Percentiles rank a stretch among this genome's conserved stretches.
Conservation (phyloP, 2,113 vertebrate species). For the Malurus melanocephalus region DNA sequence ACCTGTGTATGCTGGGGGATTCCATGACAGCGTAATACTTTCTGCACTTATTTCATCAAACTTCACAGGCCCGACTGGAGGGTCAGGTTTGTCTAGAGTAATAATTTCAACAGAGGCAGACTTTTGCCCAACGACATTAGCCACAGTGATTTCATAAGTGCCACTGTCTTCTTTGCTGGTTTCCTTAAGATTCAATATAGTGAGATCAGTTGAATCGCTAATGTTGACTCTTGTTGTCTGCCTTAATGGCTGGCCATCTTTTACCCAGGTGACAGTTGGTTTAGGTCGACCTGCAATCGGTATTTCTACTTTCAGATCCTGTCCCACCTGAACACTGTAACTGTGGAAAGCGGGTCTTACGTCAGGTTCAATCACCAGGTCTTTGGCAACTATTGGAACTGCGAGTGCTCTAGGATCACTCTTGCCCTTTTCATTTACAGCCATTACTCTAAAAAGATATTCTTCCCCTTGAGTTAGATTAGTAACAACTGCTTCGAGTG, state of each 20-base stretch:
- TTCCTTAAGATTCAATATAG: slow-evolving; percentile 90
- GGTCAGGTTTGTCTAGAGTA: slow-evolving; percentile 93
- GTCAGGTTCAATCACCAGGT: slow-evolving; percentile 93
- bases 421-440: slow-evolving; percentile 95
- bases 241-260: slow-evolving; percentile 87
- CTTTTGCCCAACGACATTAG: slow-evolving; percentile 89
- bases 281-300: slow-evolving; percentile 92
- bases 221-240: slow-evolving; percentile 93
- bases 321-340: slow-evolving; percentile 90
- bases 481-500: slow-evolving; percentile 85
- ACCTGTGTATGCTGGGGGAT: slow-evolving; percentile 86
- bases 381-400: slow-evolving; percentile 90
- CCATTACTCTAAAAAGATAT: slow-evolving; percentile 92
- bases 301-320: slow-evolving; percentile 89
- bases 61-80: slow-evolving; percentile 90
- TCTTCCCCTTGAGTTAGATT: slow-evolving; percentile 92
- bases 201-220: slow-evolving; percentile 75
- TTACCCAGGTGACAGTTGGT: slow-evolving; percentile 88
- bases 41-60: slow-evolving; percentile 94
- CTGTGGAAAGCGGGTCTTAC: slow-evolving; percentile 87
- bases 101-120: slow-evolving; percentile 87
- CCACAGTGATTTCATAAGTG: slow-evolving; percentile 85
- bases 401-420: slow-evolving; percentile 93
- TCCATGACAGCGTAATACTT: slow-evolving; percentile 92
- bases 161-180: slow-evolving; percentile 89